Evolutionary conservation across 2,797 vertebrate species (phyloP), one percentile per base, ranked within the genome.

Genomic region (Ambastaia sidthimunki): DNA sequence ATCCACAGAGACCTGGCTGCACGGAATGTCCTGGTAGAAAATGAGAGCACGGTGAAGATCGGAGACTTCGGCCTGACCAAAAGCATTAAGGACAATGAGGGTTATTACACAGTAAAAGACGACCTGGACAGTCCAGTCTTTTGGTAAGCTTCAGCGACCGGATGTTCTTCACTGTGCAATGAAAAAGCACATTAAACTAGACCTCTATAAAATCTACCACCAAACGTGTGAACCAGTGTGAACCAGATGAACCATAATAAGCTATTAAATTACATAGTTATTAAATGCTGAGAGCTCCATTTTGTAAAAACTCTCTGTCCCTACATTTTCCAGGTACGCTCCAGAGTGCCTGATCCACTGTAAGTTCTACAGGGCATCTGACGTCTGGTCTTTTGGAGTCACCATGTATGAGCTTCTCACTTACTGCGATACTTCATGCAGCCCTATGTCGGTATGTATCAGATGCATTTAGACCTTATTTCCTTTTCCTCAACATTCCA

Each of bases 51-150:
- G 1, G 98, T 99, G 83, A 99, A 99, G 92, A 99, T 99, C 0
- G 98, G 97, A 48, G 98, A 99, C 84, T 99, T 99, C 0, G 98
- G 98, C 4, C 93, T 99, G 83, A 99, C 98, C 67, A 99, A 99
- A 90, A 95, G 95, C 65, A 98, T 99, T 28, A 96, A 98, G 88
- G 96, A 97, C 0, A 96, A 97, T 0, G 95, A 98, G 84, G 96
- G 97, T 7, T 99, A 99, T 85, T 99, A 99, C 92, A 98, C 94
- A 0, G 97, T 98, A 81, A 98, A 97, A 80, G 97, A 99, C 0
- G 97, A 98, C 76, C 92, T 94, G 0, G 97, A 98, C 87, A 98
- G 98, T 86, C 98, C 98, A 0, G 97, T 99, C 1, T 99, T 98
- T 86, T 99, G 98, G 97, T 99, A 90, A 89, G 81, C 62, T 11